Evolutionary conservation across 2,888 invertebrate species (phyloP).

Genomic region (Automeris io): DNA sequence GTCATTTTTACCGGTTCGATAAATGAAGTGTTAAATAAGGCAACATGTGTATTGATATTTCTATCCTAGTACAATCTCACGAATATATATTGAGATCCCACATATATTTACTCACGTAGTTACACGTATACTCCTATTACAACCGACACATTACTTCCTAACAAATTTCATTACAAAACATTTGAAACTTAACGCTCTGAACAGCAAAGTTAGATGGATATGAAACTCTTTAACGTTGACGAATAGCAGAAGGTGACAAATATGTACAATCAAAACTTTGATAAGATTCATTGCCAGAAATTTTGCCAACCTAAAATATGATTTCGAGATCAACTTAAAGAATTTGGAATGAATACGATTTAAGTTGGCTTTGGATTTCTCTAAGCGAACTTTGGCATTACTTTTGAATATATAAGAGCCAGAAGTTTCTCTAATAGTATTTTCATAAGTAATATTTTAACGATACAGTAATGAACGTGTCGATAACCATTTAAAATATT

Average conservation of each 20-base stretch:
- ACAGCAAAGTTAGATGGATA: constrained; percentile 52
- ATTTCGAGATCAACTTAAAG: constrained; percentile 41
- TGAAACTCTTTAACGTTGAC: constrained; percentile 54
- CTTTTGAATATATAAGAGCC: not conserved
- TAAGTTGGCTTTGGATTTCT: constrained; percentile 26
- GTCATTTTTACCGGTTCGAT: too few species aligned
- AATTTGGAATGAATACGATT: constrained; percentile 39
- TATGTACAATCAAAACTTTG: constrained; percentile 71
- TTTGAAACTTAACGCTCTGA: constrained; percentile 49
- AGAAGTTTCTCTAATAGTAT: too few species aligned
- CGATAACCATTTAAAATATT: too few species aligned
- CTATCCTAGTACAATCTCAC: too few species aligned
- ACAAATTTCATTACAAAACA: constrained; percentile 41
- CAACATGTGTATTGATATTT: too few species aligned
- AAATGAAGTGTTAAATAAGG: too few species aligned
- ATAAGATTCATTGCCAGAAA: constrained; percentile 65
- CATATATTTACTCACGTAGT: too few species aligned
- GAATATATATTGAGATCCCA: too few species aligned
- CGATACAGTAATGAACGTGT: too few species aligned
- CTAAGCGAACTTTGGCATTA: constrained; percentile 37
- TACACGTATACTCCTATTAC: not conserved
- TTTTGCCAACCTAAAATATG: constrained; percentile 54
- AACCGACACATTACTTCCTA: constrained; percentile 20
- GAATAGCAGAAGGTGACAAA: constrained; percentile 60
- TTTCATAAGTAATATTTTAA: too few species aligned